phyloP scores from a whole-genome alignment of 92 coral and sea anemone genomes.

The Muricea muricata region DNA sequence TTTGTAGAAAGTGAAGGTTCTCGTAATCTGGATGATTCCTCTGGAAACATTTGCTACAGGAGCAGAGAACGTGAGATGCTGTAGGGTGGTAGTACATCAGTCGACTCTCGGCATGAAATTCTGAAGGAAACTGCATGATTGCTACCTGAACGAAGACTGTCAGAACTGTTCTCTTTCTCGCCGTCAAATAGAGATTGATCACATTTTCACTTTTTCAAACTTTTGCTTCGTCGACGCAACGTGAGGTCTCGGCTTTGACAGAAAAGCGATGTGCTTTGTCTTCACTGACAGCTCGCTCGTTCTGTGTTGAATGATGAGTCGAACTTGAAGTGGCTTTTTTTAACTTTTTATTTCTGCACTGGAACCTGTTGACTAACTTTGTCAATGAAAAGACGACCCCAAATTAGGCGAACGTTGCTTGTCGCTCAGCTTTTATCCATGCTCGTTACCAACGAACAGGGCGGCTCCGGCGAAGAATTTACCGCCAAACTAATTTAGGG shows the following conservation, averaged over 20 bases:
- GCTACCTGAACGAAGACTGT: too few species aligned
- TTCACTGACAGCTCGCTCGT: background rate
- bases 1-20: constrained; percentile 6
- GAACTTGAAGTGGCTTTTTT: background rate
- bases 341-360: background rate
- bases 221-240: too few species aligned
- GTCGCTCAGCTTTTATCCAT: background rate
- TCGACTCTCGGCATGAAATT: constrained; percentile 7
- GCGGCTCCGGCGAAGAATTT: constrained; percentile 23
- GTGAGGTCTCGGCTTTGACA: too few species aligned
- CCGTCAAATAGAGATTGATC: constrained; percentile 13
- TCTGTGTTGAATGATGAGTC: background rate
- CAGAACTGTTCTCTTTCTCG: background rate
- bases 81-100: constrained; percentile 19
- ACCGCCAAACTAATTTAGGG: constrained; percentile 19
- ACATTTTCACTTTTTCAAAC: background rate
- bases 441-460: constrained; percentile 32
- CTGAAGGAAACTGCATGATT: constrained; percentile 42
- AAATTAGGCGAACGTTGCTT: background rate
- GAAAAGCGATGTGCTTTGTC: too few species aligned
- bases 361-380: background rate
- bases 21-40: constrained; percentile 15
- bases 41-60: constrained; percentile 29
- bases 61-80: constrained; percentile 21
- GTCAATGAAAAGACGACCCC: background rate